These are phyloP conservation scores for Daphoenositta chrysoptera DNA, from an alignment of 2,113 vertebrate genomes.

Conservation along the genomic window DNA sequence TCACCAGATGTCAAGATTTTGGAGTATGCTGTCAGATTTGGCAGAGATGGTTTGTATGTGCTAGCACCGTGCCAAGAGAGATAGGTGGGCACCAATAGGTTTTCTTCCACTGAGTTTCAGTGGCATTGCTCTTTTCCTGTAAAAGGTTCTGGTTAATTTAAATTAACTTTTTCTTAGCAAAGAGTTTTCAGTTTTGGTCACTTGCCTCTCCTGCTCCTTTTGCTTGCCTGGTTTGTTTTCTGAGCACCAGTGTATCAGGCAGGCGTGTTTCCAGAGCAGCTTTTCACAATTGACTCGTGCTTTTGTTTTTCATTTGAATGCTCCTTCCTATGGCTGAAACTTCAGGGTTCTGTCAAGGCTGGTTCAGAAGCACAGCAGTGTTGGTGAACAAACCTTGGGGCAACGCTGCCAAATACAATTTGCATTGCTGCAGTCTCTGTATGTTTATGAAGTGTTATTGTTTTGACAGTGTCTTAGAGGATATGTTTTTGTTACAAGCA, in stretches of 20 bases:
- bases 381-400: constrained; percentile 4
- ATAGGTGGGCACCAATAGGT: neutral
- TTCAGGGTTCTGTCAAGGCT: constrained; percentile 21
- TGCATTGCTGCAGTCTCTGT: neutral
- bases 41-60: neutral
- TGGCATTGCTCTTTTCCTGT: neutral
- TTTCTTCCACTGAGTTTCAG: neutral
- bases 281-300: neutral
- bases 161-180: neutral
- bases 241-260: neutral
- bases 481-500: constrained; percentile 3
- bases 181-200: neutral
- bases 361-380: neutral
- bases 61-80: neutral
- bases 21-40: neutral
- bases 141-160: neutral
- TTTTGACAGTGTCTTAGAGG: constrained; percentile 9
- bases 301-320: neutral
- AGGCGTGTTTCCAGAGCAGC: neutral
- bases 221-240: neutral
- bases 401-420: constrained; percentile 1
- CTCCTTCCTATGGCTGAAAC: neutral
- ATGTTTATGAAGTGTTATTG: neutral
- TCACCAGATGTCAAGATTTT: neutral
- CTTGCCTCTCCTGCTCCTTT: neutral